phyloP scores from a whole-genome alignment of 1,140 invertebrate species.

The Dreissena rostriformis region DNA sequence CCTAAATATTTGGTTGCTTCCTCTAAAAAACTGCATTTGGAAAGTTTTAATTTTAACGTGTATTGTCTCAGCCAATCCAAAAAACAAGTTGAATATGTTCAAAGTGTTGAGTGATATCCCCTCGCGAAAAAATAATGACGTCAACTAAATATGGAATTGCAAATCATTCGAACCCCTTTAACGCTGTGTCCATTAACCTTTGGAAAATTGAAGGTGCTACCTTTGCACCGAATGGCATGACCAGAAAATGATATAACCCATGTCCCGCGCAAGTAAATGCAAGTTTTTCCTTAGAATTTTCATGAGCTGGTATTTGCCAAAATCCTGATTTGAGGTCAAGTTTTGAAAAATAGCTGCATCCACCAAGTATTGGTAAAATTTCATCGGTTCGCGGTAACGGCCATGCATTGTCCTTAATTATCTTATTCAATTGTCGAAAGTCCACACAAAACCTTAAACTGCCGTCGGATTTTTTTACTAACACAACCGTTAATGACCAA shows the following conservation, averaged over 20 bases:
- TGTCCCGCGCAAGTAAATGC: constrained; percentile 35
- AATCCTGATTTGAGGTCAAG: constrained; percentile 47
- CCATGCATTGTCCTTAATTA: constrained; percentile 54
- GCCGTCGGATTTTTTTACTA: constrained; percentile 3
- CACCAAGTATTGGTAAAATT: constrained; percentile 58
- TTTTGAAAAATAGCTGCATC: constrained; percentile 58
- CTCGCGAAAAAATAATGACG: too few relatives aligned
- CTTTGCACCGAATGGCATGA: constrained; percentile 68
- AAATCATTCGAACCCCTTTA: too few relatives aligned
- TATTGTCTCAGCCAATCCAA: constrained; percentile 1
- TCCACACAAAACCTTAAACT: constrained; percentile 17
- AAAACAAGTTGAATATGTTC: constrained; percentile 21
- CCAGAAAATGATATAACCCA: constrained; percentile 58
- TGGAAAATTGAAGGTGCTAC: too few relatives aligned
- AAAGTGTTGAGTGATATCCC: too few relatives aligned
- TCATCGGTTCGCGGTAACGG: constrained; percentile 71
- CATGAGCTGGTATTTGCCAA: constrained; percentile 46
- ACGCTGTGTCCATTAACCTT: too few relatives aligned
- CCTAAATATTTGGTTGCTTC: constrained; percentile 47
- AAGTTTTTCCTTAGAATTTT: constrained; percentile 44
- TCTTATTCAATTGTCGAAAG: not conserved
- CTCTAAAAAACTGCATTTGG: constrained; percentile 31
- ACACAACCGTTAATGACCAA: constrained; percentile 1
- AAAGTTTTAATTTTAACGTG: constrained; percentile 1
- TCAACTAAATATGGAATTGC: too few relatives aligned